A percentile compares a stretch with the other conserved stretches of the same genome.
Evolutionary conservation across 2,888 invertebrate genomes (phyloP).

Genomic region (Physocephala rufipes): DNA sequence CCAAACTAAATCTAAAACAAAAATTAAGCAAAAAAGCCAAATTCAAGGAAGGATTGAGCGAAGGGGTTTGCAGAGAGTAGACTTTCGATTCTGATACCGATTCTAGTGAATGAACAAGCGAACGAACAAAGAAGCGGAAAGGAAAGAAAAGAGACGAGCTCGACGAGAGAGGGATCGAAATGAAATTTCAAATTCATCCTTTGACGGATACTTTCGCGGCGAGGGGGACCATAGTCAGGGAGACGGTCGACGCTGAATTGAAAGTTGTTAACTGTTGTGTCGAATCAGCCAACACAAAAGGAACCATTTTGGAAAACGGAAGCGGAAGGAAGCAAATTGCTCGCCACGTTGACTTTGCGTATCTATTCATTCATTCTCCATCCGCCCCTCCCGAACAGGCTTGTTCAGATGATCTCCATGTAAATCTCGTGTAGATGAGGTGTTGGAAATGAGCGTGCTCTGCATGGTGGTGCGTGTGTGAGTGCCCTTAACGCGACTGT

Average conservation of each 20-base stretch:
- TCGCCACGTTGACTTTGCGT: conserved; percentile 44
- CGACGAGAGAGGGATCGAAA: no score
- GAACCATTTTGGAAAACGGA: conserved; percentile 40
- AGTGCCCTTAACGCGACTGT: not conserved
- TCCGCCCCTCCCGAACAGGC: no score
- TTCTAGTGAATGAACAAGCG: no score
- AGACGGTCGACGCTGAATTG: not conserved
- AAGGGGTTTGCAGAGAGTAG: not conserved
- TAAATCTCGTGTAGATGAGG: no score
- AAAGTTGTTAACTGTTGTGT: conserved; percentile 40
- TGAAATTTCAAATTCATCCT: no score
- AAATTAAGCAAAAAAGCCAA: no score
- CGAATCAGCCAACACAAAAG: conserved; percentile 37
- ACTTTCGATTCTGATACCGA: not conserved
- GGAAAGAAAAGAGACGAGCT: no score
- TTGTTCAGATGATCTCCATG: no score
- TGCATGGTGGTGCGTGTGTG: conserved; percentile 2
- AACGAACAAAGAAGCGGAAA: not conserved
- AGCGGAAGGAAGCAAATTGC: conserved; percentile 46
- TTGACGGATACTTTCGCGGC: no score
- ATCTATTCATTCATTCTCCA: conserved; percentile 21
- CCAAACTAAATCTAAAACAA: no score
- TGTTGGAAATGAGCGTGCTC: not conserved
- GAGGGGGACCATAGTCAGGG: no score
- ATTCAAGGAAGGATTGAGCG: not conserved